These are phyloP conservation scores for Phrynocephalus forsythii DNA, from an alignment of 2,797 vertebrate genomes.

Conservation along the genomic window DNA sequence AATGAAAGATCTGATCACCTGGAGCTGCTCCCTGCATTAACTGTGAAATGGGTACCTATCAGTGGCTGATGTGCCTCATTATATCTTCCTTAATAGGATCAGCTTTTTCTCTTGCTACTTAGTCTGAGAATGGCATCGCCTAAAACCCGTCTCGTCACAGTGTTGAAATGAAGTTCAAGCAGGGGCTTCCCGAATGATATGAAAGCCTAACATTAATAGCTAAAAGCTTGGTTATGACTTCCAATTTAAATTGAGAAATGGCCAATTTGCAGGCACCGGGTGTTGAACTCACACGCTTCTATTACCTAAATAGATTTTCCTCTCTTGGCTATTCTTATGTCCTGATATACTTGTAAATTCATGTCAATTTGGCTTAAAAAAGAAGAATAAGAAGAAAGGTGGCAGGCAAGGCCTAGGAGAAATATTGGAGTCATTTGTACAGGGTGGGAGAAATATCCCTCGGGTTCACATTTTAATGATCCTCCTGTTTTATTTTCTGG, in stretches of 20 bases:
- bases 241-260: slow-evolving; percentile 13
- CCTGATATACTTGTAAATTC: background rate
- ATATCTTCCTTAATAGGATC: background rate
- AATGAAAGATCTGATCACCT: background rate
- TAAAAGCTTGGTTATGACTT: background rate
- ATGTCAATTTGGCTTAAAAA: background rate
- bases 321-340: background rate
- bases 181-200: background rate
- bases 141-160: background rate
- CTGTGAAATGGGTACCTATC: background rate
- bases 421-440: background rate
- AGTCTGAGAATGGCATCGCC: background rate
- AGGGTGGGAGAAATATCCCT: background rate
- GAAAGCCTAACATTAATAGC: background rate
- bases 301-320: background rate
- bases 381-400: background rate
- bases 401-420: background rate
- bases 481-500: background rate
- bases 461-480: background rate
- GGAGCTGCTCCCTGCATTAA: background rate
- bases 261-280: background rate
- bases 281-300: background rate
- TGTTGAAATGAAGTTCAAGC: background rate
- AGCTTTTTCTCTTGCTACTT: background rate
- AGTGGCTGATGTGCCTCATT: background rate